Evolutionary conservation across 2,113 vertebrate genomes (phyloP).

Genomic region (Calidris pygmaea): DNA sequence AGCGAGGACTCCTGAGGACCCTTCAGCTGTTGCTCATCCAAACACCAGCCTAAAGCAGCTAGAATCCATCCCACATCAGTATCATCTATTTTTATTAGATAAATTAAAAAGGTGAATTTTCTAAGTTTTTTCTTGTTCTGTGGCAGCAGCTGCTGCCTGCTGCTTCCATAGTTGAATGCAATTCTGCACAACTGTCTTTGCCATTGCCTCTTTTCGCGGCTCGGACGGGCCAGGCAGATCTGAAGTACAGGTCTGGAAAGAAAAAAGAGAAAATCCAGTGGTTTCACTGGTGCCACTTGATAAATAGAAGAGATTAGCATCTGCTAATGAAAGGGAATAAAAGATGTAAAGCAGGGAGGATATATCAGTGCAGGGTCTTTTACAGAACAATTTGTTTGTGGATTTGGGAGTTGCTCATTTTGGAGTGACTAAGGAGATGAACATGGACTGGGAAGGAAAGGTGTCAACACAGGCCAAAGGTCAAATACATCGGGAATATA

Average conservation of each 20-base stretch:
- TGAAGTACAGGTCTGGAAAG: background rate
- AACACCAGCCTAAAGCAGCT: constrained; percentile 9
- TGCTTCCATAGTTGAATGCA: background rate
- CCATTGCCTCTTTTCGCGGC: background rate
- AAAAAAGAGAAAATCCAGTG: background rate
- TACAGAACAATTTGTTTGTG: background rate
- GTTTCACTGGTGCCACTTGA: background rate
- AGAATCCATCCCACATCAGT: background rate
- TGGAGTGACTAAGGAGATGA: background rate
- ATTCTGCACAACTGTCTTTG: background rate
- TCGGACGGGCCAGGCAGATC: background rate
- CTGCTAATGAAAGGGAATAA: background rate
- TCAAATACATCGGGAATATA: background rate
- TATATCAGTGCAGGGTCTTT: background rate
- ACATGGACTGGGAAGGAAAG: background rate
- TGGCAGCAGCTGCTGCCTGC: constrained; percentile 33
- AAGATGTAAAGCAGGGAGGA: background rate
- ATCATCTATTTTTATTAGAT: constrained; percentile 28
- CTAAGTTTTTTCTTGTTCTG: constrained; percentile 9
- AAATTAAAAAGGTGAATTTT: constrained; percentile 53
- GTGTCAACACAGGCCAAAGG: background rate
- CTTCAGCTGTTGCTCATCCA: constrained; percentile 32
- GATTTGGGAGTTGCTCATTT: background rate
- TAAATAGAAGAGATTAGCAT: background rate
- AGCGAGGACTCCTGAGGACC: constrained; percentile 35